These are phyloP conservation scores for Deilephila elpenor DNA, from an alignment of 2,888 invertebrate genomes.

Conservation along the genomic window DNA sequence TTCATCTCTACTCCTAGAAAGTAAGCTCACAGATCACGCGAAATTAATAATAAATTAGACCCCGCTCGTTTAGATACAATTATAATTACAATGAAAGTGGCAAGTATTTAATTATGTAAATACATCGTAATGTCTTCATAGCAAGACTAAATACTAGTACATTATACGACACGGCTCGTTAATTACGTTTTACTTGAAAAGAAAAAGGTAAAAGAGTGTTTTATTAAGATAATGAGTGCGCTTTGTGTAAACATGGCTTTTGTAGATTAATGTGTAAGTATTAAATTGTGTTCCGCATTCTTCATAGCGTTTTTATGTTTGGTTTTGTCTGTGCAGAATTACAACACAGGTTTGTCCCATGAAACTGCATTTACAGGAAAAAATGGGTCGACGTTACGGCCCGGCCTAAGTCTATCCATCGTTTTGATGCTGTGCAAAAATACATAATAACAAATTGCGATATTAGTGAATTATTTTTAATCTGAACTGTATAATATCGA, in stretches of 20 bases:
- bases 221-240: not conserved
- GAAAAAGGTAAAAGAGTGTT: not conserved
- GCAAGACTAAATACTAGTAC: conserved; percentile 19
- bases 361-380: too few species aligned
- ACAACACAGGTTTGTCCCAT: too few species aligned
- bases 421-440: too few species aligned
- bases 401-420: too few species aligned
- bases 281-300: not conserved
- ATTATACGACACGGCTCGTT: conserved; percentile 20
- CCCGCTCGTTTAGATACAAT: conserved; percentile 22
- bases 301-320: not conserved
- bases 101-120: conserved; percentile 13
- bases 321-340: too few species aligned
- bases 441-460: too few species aligned
- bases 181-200: conserved; percentile 20
- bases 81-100: conserved; percentile 27
- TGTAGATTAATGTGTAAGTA: conserved; percentile 10
- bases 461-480: too few species aligned
- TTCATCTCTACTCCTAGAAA: not conserved
- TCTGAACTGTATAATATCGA: too few species aligned
- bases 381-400: too few species aligned
- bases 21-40: conserved; percentile 6
- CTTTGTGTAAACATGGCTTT: not conserved
- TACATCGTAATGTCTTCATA: conserved; percentile 8
- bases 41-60: not conserved